A percentile compares a stretch with the other conserved stretches of the same genome.
Conservation (phyloP, 2,797 vertebrate genomes). For the Capromys pilorides region DNA sequence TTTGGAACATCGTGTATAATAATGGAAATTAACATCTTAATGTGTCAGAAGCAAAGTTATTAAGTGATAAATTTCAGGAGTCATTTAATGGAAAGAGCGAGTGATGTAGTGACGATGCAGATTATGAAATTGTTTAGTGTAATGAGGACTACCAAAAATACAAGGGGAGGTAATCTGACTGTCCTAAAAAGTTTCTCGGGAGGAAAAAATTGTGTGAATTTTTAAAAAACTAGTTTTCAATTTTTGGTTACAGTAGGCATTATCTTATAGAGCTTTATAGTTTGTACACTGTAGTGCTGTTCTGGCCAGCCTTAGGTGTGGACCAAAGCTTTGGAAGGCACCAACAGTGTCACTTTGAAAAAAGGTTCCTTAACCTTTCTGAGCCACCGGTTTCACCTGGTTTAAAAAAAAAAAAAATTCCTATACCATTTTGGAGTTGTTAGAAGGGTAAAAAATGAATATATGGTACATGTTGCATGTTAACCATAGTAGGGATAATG, state of each 20-base stretch:
- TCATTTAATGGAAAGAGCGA: slow-evolving; percentile 1
- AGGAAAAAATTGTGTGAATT: not conserved
- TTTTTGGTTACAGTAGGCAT: not conserved
- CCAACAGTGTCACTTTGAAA: not conserved
- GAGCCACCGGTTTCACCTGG: not conserved
- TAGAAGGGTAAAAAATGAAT: slow-evolving; percentile 5
- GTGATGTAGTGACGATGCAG: slow-evolving; percentile 21
- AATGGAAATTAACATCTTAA: not conserved
- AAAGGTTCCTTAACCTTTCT: not conserved
- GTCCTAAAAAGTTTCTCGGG: not conserved
- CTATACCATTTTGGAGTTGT: not conserved
- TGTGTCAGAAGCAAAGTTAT: not conserved
- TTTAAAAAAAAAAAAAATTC: not conserved
- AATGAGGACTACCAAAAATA: slow-evolving; percentile 29
- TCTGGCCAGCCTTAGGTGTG: not conserved
- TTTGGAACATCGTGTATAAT: not conserved
- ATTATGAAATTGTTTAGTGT: slow-evolving; percentile 31
- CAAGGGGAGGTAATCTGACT: not conserved
- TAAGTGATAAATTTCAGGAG: slow-evolving; percentile 1
- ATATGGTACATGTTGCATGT: not conserved
- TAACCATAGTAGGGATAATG: not conserved
- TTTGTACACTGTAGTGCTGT: not conserved
- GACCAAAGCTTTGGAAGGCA: not conserved
- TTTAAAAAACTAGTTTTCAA: not conserved
- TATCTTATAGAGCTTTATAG: slow-evolving; percentile 15